Evolutionary conservation across 2,797 vertebrate species (phyloP).

Genomic region (Rhinogobio ventralis): DNA sequence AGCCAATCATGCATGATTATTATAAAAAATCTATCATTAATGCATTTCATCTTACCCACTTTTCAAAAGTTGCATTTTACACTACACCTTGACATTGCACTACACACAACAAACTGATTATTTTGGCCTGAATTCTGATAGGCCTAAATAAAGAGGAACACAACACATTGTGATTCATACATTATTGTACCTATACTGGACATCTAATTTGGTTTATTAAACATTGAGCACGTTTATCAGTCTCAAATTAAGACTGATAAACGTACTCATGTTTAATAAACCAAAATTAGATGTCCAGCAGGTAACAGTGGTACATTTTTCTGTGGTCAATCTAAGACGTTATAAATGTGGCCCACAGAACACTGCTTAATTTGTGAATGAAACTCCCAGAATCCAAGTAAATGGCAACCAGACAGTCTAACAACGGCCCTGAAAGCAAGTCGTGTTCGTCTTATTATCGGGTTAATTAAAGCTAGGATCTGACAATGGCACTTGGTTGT

Average conservation of each 20-base stretch:
- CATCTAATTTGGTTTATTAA: no score
- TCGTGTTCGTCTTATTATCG: conserved; percentile 98
- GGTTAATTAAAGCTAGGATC: conserved; percentile 99
- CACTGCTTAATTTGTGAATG: conserved; percentile 66
- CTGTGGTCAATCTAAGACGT: conserved; percentile 11
- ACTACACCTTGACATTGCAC: no score
- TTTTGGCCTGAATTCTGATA: background rate
- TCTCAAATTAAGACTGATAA: background rate
- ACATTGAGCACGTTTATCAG: no score
- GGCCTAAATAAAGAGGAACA: conserved; percentile 21
- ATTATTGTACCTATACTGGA: no score
- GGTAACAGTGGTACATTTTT: background rate
- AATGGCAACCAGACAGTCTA: conserved; percentile 81
- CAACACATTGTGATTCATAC: background rate
- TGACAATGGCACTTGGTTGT: conserved; percentile 98
- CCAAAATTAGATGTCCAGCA: conserved; percentile 1
- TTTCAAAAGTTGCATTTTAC: background rate
- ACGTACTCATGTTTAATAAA: background rate
- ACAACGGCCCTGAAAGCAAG: conserved; percentile 86
- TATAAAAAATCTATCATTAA: background rate
- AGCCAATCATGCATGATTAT: background rate
- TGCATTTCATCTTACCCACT: background rate
- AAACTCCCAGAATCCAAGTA: conserved; percentile 76
- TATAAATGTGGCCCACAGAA: conserved; percentile 22
- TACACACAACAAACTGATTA: background rate